A percentile compares a stretch with the other conserved stretches of the same genome.
Evolutionary conservation across 2,113 vertebrate species (phyloP).

Genomic region (Pollachius pollachius): DNA sequence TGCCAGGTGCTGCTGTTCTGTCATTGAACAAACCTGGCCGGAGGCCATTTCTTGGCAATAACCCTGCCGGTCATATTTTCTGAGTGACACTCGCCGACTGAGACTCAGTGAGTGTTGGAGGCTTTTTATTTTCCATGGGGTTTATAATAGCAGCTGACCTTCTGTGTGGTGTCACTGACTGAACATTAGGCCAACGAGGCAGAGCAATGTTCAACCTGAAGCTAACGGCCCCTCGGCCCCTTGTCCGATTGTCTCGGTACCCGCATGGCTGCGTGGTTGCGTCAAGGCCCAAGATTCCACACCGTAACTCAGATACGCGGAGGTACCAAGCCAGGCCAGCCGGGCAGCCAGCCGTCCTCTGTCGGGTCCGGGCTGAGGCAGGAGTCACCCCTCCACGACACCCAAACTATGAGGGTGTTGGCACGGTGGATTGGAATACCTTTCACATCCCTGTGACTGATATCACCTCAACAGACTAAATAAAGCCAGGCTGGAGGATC

Average conservation of each 20-base stretch:
- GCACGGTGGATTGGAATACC: conserved; percentile 48
- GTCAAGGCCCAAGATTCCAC: conserved; percentile 20
- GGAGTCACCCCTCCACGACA: conserved; percentile 31
- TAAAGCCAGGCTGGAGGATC: conserved; percentile 44
- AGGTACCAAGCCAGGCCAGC: neutral
- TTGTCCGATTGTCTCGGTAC: conserved; percentile 30
- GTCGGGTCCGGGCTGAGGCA: conserved; percentile 17
- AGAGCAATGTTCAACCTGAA: conserved; percentile 38
- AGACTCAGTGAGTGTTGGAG: conserved; percentile 38
- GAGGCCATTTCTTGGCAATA: conserved; percentile 46
- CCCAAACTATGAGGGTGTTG: conserved; percentile 49
- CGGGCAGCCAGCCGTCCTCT: too few relatives aligned
- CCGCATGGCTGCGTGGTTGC: conserved; percentile 23
- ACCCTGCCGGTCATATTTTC: conserved; percentile 48
- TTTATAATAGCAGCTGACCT: conserved; percentile 57
- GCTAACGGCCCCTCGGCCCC: conserved; percentile 15
- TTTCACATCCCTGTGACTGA: conserved; percentile 60
- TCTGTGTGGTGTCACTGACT: conserved; percentile 39
- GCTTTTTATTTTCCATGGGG: conserved; percentile 25
- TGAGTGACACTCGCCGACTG: conserved; percentile 55
- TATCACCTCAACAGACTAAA: conserved; percentile 57
- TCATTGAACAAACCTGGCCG: conserved; percentile 51
- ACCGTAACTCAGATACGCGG: conserved; percentile 24
- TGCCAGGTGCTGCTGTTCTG: conserved; percentile 57
- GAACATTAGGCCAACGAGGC: conserved; percentile 35